Conservation (phyloP, 1,140 invertebrate genomes). For the Aleiodes sp. region DNA sequence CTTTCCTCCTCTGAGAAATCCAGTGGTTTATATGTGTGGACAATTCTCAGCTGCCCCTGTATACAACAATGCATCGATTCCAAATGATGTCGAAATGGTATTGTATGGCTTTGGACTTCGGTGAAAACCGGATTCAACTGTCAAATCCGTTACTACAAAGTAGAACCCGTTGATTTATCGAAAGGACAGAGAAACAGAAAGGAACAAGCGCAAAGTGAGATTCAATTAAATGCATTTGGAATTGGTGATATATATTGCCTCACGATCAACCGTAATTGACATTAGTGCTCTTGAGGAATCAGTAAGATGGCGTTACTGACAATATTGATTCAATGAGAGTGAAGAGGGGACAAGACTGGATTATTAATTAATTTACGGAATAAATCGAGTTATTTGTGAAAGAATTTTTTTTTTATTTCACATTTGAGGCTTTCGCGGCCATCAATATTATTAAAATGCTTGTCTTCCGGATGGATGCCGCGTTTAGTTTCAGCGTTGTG, state of each 20-base stretch:
- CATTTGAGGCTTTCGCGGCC: too few species aligned
- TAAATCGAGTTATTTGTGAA: too few species aligned
- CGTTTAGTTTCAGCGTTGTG: too few species aligned
- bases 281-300: not conserved
- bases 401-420: too few species aligned
- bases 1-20: not conserved
- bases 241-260: too few species aligned
- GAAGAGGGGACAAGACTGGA: too few species aligned
- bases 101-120: not conserved
- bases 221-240: not conserved
- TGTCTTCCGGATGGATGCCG: too few species aligned
- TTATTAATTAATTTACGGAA: too few species aligned
- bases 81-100: not conserved
- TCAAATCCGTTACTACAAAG: too few species aligned
- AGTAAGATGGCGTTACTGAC: too few species aligned
- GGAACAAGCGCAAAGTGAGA: not conserved
- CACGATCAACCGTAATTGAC: not conserved
- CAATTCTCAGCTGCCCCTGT: not conserved
- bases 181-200: not conserved
- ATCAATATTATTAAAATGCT: too few species aligned
- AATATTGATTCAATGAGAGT: too few species aligned
- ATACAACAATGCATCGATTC: not conserved
- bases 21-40: not conserved
- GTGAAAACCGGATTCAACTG: not conserved
- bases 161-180: not conserved